These are phyloP conservation scores for Drosophila kambysellisi DNA, from an alignment of 2,888 invertebrate genomes.

Conservation along the genomic window DNA sequence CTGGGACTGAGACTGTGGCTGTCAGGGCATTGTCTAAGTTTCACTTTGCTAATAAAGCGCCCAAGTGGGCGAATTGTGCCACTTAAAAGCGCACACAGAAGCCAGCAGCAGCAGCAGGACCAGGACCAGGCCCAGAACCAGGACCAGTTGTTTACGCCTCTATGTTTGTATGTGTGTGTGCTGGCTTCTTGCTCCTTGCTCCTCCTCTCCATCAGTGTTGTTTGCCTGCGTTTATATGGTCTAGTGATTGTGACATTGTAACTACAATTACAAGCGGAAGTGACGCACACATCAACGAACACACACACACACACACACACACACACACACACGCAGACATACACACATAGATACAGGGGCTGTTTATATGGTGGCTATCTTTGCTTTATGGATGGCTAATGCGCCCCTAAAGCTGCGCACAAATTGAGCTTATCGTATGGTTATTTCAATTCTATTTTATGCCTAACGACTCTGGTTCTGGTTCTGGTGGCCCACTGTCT, in stretches of 20 bases:
- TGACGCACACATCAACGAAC: constrained; percentile 76
- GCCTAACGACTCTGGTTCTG: constrained; percentile 37
- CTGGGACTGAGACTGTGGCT: constrained; percentile 18
- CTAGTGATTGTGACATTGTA: constrained; percentile 81
- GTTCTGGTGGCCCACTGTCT: constrained; percentile 21
- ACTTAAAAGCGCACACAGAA: constrained; percentile 72
- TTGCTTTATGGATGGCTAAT: constrained; percentile 79
- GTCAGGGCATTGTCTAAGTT: constrained; percentile 62
- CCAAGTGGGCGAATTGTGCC: constrained; percentile 69
- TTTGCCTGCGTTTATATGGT: constrained; percentile 77
- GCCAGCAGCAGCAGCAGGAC: constrained; percentile 27
- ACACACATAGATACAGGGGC: constrained; percentile 16
- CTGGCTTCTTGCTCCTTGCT: constrained; percentile 18
- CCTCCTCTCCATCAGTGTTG: constrained; percentile 21
- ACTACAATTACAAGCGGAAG: constrained; percentile 81
- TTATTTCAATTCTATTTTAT: constrained; percentile 82
- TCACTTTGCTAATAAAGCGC: constrained; percentile 71
- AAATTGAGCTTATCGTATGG: constrained; percentile 81
- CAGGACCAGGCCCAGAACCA: background rate
- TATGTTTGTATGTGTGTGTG: constrained; percentile 17
- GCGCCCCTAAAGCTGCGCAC: constrained; percentile 80
- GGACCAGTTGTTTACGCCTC: constrained; percentile 16
- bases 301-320: constrained; percentile 16
- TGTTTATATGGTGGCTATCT: constrained; percentile 69
- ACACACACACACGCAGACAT: constrained; percentile 11